Conservation (phyloP, 2,888 invertebrate genomes). For the Macaria liturata region DNA sequence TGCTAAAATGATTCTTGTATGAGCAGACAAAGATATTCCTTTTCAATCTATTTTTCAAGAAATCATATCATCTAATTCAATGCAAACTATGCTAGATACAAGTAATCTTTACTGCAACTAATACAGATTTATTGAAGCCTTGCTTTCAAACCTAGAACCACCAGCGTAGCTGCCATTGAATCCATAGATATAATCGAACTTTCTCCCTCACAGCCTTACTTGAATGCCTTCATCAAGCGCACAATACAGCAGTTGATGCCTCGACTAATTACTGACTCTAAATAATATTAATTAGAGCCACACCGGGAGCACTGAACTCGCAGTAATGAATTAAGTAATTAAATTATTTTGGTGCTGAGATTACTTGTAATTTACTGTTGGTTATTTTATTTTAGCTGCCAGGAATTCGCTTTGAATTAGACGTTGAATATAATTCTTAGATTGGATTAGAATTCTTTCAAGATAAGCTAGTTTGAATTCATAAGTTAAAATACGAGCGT, state of each 20-base stretch:
- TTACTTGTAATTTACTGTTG: slow-evolving; percentile 6
- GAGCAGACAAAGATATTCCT: too few species aligned
- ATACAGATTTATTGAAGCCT: background rate
- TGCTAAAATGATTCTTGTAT: background rate
- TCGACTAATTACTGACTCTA: slow-evolving; percentile 36
- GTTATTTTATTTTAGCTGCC: slow-evolving; percentile 1
- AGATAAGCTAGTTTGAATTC: too few species aligned
- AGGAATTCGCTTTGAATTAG: background rate
- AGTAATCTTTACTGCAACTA: background rate
- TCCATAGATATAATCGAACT: slow-evolving; percentile 27
- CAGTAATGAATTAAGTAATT: slow-evolving; percentile 17
- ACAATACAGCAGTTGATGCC: slow-evolving; percentile 35
- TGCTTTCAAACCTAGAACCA: slow-evolving; percentile 3
- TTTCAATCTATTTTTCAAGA: too few species aligned
- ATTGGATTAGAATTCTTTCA: too few species aligned
- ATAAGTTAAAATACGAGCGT: too few species aligned
- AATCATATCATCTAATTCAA: background rate
- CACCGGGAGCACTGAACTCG: slow-evolving; percentile 23
- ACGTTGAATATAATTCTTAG: too few species aligned
- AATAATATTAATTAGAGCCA: slow-evolving; percentile 40
- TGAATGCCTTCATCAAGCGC: slow-evolving; percentile 41
- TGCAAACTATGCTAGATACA: background rate
- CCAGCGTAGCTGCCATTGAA: slow-evolving; percentile 21
- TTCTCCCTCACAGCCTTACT: slow-evolving; percentile 31
- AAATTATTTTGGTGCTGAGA: slow-evolving; percentile 16